Conservation (phyloP, 92 coral and sea anemone genomes). For the Pocillopora grandis region DNA sequence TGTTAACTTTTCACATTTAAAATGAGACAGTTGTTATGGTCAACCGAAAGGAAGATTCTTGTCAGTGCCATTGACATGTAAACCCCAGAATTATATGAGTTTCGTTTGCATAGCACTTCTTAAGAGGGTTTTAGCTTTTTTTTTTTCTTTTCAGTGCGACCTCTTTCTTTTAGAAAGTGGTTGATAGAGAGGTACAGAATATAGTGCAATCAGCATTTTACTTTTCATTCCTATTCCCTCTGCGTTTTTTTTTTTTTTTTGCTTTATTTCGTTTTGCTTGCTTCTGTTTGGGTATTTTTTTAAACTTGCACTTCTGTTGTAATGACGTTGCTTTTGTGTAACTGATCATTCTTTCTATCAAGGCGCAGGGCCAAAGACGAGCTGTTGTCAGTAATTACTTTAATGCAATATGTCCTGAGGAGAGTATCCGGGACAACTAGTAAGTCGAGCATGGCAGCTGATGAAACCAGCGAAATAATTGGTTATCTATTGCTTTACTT, state of each 20-base stretch:
- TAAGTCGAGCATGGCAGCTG: conserved; percentile 9
- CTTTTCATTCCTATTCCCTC: not conserved
- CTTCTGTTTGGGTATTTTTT: not conserved
- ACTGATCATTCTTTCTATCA: conserved; percentile 22
- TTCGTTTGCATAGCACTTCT: too few species aligned
- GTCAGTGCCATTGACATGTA: too few species aligned
- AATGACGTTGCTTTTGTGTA: conserved; percentile 5
- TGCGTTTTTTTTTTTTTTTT: not conserved
- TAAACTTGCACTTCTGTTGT: not conserved
- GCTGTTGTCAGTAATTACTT: conserved; percentile 9
- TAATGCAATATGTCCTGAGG: conserved; percentile 26
- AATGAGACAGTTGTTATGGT: too few species aligned
- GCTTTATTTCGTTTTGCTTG: not conserved
- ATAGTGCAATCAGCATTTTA: not conserved
- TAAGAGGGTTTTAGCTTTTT: too few species aligned
- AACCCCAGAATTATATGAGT: too few species aligned
- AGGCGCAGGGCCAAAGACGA: conserved; percentile 21
- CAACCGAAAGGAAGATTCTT: too few species aligned
- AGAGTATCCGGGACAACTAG: conserved; percentile 13
- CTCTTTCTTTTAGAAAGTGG: too few species aligned
- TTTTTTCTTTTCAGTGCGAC: too few species aligned
- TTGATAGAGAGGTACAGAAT: too few species aligned
- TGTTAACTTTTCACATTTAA: too few species aligned
- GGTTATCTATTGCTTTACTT: not conserved
- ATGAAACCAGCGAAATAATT: not conserved